Base-by-base conservation (phyloP, 2,797 vertebrate species). In the Cyclopterus lumpus region DNA sequence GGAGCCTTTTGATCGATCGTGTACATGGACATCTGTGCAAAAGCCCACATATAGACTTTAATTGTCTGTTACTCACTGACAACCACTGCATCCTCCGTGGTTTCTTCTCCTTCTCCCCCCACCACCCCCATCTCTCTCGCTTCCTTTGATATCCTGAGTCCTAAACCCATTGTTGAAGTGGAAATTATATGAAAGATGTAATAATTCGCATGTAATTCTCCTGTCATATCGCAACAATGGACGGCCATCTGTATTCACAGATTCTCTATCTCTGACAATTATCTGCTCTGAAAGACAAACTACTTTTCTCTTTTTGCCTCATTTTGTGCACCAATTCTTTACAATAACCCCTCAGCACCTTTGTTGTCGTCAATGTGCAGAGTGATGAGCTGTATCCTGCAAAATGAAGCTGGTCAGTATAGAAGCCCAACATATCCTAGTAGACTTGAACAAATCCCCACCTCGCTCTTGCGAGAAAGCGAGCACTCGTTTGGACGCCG, bases 91-190 rank as follows among this genome's bases (percentile, higher is more conserved):
- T 57, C 59, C 32, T 59, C 14, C 5, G 10, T 71, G 28, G 18
- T 53, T 71, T 14, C 26, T 30, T 24, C 20, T 6, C 67, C 65
- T 42, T 75, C 60, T 73, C 42, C 51, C 7, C 36, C 36, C 36
- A 9, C 36, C 1, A 1, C 38, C 24, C 6, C 5, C 22, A 44
- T 62, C 46, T 58, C 30, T 51, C 7, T 18, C 4, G 0, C 32
- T 75, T 58, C 58, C 72, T 86, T 84, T 87, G 73, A 86, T 88
- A 81, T 84, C 44, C 36, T 51, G 28, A 67, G 80, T 71, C 68
- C 65, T 67, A 79, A 61, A 75, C 53, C 59, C 48, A 58, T 79
- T 60, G 48, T 80, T 65, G 82, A 65, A 67, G 67, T 74, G 60
- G 68, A 84, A 73, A 84, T 49, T 44, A 83, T 87, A 84, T 71